Conservation (phyloP, 1,140 invertebrate species). For the Anastrepha ludens region DNA sequence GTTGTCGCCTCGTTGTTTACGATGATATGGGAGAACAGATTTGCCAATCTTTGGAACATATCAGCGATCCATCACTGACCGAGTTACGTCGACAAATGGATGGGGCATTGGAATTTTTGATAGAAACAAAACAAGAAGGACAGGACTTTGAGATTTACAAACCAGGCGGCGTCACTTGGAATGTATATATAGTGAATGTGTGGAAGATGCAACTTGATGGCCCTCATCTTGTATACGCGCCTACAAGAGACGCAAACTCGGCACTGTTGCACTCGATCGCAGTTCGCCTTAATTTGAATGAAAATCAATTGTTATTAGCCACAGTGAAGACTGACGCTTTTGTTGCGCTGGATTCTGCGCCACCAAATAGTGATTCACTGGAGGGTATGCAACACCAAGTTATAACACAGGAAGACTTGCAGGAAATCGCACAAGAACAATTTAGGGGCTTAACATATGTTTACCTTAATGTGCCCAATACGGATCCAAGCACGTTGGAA, state of each 20-base stretch:
- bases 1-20: constrained; percentile 85
- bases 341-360: constrained; percentile 65
- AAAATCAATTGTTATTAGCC: constrained; percentile 66
- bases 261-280: constrained; percentile 79
- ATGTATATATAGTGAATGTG: constrained; percentile 80
- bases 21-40: constrained; percentile 81
- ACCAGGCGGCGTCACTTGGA: constrained; percentile 80
- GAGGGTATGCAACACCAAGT: constrained; percentile 38
- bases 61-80: constrained; percentile 77
- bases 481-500: constrained; percentile 77
- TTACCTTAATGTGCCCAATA: constrained; percentile 78
- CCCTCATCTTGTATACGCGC: constrained; percentile 79
- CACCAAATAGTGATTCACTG: constrained; percentile 58
- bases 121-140: constrained; percentile 82
- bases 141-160: constrained; percentile 81
- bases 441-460: constrained; percentile 78
- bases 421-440: constrained; percentile 65
- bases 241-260: constrained; percentile 77
- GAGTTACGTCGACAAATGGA: constrained; percentile 59
- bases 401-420: constrained; percentile 64
- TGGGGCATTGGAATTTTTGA: constrained; percentile 77
- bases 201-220: constrained; percentile 79
- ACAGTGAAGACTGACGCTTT: constrained; percentile 71
- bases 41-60: constrained; percentile 82
- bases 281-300: constrained; percentile 66